Conservation (phyloP, 2,797 vertebrate genomes). For the Rhinogobio ventralis region DNA sequence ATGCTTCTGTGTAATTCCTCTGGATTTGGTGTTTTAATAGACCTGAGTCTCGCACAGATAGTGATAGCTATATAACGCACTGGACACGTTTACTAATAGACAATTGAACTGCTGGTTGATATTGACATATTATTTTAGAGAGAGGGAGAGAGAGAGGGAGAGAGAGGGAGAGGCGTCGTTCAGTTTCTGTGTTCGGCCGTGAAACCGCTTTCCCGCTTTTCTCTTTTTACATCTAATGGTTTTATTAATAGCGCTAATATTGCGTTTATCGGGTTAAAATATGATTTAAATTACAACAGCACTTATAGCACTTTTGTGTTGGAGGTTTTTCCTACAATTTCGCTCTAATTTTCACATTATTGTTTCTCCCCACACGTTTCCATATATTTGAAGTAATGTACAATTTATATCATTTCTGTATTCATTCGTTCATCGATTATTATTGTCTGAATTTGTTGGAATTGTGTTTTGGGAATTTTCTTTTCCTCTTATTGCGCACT, state of each 20-base stretch:
- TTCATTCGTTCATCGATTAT: background rate
- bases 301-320: background rate
- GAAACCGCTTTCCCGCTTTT: background rate
- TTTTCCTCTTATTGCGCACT: background rate
- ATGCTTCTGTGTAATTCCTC: too few relatives aligned
- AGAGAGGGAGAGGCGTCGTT: too few relatives aligned
- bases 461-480: background rate
- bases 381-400: background rate
- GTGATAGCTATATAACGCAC: too few relatives aligned
- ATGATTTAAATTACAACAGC: background rate
- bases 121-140: too few relatives aligned
- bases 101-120: background rate
- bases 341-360: background rate
- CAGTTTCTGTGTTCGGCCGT: too few relatives aligned
- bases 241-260: background rate
- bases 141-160: too few relatives aligned
- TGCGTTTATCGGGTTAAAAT: background rate
- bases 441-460: background rate
- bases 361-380: background rate
- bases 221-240: background rate
- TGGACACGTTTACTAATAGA: too few relatives aligned
- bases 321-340: background rate
- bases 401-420: too few relatives aligned
- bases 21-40: too few relatives aligned
- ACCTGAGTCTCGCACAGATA: too few relatives aligned